Base-by-base conservation (phyloP, 2,888 invertebrate species). In the Melanchra persicariae region DNA sequence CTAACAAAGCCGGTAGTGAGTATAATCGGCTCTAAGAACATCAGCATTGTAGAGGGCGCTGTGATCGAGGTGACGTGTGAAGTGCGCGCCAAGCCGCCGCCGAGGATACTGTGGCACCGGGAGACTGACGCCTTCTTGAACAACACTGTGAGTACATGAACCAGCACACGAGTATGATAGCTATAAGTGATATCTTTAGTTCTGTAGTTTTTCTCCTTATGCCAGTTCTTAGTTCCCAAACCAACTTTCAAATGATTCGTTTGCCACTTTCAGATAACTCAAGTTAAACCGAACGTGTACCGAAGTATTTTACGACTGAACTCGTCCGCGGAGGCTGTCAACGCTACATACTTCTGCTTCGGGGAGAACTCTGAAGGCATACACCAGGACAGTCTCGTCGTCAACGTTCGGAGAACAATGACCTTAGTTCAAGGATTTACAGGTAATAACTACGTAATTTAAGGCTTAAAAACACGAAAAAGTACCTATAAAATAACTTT, bases 361-460 rank as follows among this genome's bases (percentile, higher is more conserved):
- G 95, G 92, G 2, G 93, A 94, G 83, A 94, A 93, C 61, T 85
- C 92, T 0, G 91, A 89, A 52, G 95, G 95, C 0, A 90, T 89
- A 8, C 85, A 88, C 1, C 89, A 93, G 51, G 94, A 93, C 63
- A 91, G 86, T 52, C 62, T 93, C 1, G 76, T 79, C 2, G 88
- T 95, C 0, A 74, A 77, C 12, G 90, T 94, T 0, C 87, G 92
- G 49, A 86, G 89, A 58, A 81, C 87, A 55, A 93, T 95, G 91
- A 81, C 49, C 0, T 26, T 94, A 0, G 1, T 90, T 0, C 79
- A 90, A 37, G 91, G 90, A 6, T 92, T 93, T 59, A 75, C 80
- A 82, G 94, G 95, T 94, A 82, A 55, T n/a, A 7, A 17, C 15
- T 15, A 24, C 15, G 15, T 0, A n/a, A n/a, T 47, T n/a, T 47